phyloP scores from a whole-genome alignment of 2,113 vertebrate species.

The Corythoichthys intestinalis region DNA sequence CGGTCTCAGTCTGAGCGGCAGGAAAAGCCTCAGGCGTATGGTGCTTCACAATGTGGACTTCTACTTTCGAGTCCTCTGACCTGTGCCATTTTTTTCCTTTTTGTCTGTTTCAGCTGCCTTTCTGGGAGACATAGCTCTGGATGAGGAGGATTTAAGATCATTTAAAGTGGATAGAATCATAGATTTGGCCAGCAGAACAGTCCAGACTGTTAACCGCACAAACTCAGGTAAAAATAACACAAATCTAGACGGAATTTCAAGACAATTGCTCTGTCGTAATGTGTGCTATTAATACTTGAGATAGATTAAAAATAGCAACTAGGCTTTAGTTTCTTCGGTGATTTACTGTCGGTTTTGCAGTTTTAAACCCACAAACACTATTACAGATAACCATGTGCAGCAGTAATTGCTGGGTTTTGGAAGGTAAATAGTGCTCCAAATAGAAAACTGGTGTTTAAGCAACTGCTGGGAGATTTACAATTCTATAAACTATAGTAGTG shows the following conservation, averaged over 20 bases:
- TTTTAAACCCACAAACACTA: constrained; percentile 4
- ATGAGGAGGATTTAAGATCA: constrained; percentile 84
- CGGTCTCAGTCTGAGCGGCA: constrained; percentile 32
- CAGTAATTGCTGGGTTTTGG: constrained; percentile 43
- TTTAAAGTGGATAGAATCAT: constrained; percentile 84
- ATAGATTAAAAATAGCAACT: neutral
- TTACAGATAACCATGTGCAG: constrained; percentile 27
- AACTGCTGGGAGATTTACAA: constrained; percentile 36
- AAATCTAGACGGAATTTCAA: neutral
- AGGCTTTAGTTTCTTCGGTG: neutral
- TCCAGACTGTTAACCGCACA: constrained; percentile 64
- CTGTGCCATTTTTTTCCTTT: constrained; percentile 15
- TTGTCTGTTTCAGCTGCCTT: constrained; percentile 80
- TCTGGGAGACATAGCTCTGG: constrained; percentile 93
- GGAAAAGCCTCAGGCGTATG: constrained; percentile 40
- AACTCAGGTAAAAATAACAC: constrained; percentile 60
- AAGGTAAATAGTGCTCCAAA: constrained; percentile 23
- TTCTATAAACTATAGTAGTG: constrained; percentile 30
- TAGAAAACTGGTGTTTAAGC: constrained; percentile 38
- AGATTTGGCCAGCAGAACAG: constrained; percentile 70
- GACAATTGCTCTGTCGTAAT: neutral
- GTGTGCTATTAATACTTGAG: neutral
- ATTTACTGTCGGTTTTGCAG: neutral
- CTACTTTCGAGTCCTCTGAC: constrained; percentile 29
- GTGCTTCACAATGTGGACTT: constrained; percentile 2